Evolutionary conservation across 2,797 vertebrate species (phyloP).

Genomic region (Acanthurus lineatus): DNA sequence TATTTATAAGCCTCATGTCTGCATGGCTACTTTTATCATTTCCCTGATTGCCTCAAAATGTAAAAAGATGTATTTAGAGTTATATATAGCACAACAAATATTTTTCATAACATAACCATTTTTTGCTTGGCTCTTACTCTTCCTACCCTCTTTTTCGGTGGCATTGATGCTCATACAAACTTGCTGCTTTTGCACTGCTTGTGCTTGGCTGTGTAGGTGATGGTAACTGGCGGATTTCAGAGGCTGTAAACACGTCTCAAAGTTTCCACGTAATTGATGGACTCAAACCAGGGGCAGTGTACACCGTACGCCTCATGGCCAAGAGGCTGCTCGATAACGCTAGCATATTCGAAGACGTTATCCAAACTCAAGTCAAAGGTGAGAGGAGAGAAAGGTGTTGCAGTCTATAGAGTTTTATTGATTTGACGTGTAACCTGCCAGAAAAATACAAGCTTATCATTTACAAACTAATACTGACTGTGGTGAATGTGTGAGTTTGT

Average conservation of each 20-base stretch:
- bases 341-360: slow-evolving; percentile 96
- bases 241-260: slow-evolving; percentile 90
- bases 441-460: not conserved
- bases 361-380: slow-evolving; percentile 94
- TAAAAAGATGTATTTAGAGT: slow-evolving; percentile 35
- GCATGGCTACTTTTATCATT: slow-evolving; percentile 23
- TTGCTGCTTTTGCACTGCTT: slow-evolving; percentile 75
- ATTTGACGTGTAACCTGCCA: slow-evolving; percentile 11
- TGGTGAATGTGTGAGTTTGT: slow-evolving; percentile 32
- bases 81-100: slow-evolving; percentile 20
- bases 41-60: slow-evolving; percentile 23
- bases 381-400: slow-evolving; percentile 76
- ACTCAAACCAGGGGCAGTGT: slow-evolving; percentile 89
- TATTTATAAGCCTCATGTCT: slow-evolving; percentile 25
- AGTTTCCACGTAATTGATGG: slow-evolving; percentile 91
- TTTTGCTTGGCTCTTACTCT: slow-evolving; percentile 13
- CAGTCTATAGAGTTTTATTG: slow-evolving; percentile 44
- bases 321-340: slow-evolving; percentile 92
- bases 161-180: slow-evolving; percentile 51
- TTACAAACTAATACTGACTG: slow-evolving; percentile 18
- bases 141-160: slow-evolving; percentile 13
- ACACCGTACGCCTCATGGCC: slow-evolving; percentile 92
- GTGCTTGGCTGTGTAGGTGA: slow-evolving; percentile 90
- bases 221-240: slow-evolving; percentile 89
- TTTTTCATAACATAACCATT: slow-evolving; percentile 1